Evolutionary conservation across 2,113 vertebrate species (phyloP), one percentile per base, ranked within the genome.

Genomic region (Zosterops pallidus): DNA sequence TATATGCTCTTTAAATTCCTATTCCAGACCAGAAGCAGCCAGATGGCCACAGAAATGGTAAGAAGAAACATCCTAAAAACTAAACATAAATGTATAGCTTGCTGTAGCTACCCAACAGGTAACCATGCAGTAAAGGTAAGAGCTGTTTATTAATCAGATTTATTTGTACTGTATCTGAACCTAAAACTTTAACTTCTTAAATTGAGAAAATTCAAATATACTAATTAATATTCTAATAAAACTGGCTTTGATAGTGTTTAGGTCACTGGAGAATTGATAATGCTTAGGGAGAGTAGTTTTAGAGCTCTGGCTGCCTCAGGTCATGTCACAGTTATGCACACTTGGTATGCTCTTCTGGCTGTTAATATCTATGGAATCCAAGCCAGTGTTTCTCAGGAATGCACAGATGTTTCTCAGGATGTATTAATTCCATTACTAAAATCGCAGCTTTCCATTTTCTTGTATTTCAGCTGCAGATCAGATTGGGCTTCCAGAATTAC

Each of bases 311-410:
- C 31, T 90, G 75, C 74, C 59, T 83, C 5, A 1, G 37, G 75
- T 63, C 59, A 57, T 6, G 63, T 80, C 88, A 84, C 81, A 83
- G 59, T 88, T 74, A 67, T 33, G 56, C 72, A 92, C 59, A 56
- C 60, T 83, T 50, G 42, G 31, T 62, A 71, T 74, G 68, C 33
- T 92, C 44, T 70, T 92, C 65, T 89, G 74, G 56, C 55, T 83
- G 59, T 50, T 90, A 70, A 3, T 9, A 78, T 52, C 74, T 63
- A 31, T 18, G 28, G 31, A 46, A 88, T 88, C 60, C 71, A 95
- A 90, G 80, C 52, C 85, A 92, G 18, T 64, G 33, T 57, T 94
- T 86, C 72, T 92, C 69, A 89, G 83, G 90, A 95, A 92, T 60
- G 75, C 79, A 86, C 64, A 93, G 42, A 95, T 83, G 83, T 93